Evolutionary conservation across 2,113 vertebrate species (phyloP), one percentile per base, ranked within the genome.

Genomic region (Brachypteracias leptosomus): DNA sequence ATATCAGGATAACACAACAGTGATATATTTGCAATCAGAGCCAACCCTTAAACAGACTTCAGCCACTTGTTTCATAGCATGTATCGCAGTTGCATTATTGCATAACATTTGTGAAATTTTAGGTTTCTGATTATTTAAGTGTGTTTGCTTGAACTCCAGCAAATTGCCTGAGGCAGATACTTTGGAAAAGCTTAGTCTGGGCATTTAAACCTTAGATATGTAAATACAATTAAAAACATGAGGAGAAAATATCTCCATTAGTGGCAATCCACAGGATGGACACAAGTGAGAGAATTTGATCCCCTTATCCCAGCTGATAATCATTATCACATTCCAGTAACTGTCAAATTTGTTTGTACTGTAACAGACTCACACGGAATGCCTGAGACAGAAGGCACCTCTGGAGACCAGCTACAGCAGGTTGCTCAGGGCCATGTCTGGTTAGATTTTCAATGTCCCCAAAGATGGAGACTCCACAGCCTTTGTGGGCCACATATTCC

Each of bases 11-110:
- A 70, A 44, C 46, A 67, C 40, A 76, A 62, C 21, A 73, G 54
- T 63, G 73, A 76, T 47, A 11, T 44, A 89, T 46, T 75, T 93
- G 54, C 63, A 79, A n/a, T 72, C 40, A 79, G 58, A 76, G 63
- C 19, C 54, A 82, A 49, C 11, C 13, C 58, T 85, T 61, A 79
- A 42, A 19, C 36, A 88, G 90, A 62, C 42, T 73, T 65, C 71
- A 95, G 35, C 72, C 65, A 40, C 63, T 90, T 89, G 55, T 55
- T 91, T 70, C 89, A 92, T 89, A 96, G 74, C 61, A 59, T 40
- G 52, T 35, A 52, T 88, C 29, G 28, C 24, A 83, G 63, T 49
- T 11, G 0, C 67, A 86, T 86, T 44, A 72, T 44, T 86, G 58
- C 54, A 68, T 78, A 85, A 90, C 4, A 49, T 88, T 90, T 57